Conservation (phyloP, 2,888 invertebrate species). For the Lepidonotus clava region DNA sequence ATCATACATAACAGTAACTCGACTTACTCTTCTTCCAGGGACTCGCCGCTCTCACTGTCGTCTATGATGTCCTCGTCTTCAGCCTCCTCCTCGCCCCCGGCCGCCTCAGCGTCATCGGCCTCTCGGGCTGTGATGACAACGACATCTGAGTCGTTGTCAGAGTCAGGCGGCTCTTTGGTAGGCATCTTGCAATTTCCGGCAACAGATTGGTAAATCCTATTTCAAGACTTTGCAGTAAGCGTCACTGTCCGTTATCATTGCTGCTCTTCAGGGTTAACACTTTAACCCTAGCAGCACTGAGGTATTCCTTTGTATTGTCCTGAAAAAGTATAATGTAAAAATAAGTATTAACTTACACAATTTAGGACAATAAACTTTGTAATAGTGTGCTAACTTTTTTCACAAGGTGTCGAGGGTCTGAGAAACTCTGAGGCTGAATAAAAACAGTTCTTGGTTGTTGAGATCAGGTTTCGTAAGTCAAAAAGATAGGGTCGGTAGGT, state of each 20-base stretch:
- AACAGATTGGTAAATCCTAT: constrained; percentile 12
- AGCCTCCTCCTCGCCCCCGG: constrained; percentile 17
- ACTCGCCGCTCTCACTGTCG: neutral
- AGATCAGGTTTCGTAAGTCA: no score
- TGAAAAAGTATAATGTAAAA: no score
- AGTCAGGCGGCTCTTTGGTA: constrained; percentile 45
- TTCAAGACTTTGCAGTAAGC: neutral
- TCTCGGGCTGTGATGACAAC: constrained; percentile 25
- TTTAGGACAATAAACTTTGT: no score
- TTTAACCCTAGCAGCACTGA: constrained; percentile 11
- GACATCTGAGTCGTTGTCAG: constrained; percentile 40
- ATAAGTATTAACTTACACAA: no score
- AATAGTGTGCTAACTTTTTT: no score
- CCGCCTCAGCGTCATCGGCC: neutral
- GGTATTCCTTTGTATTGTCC: no score
- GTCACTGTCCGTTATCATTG: constrained; percentile 23
- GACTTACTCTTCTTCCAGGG: constrained; percentile 31
- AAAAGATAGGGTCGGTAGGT: no score
- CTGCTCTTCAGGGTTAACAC: neutral
- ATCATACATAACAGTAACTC: neutral
- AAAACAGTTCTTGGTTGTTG: no score
- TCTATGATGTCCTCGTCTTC: constrained; percentile 27
- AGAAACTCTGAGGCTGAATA: no score
- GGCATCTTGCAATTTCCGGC: neutral
- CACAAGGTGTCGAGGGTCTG: no score